Evolutionary conservation across 1,140 invertebrate species (phyloP).

Genomic region (Papilio glaucus): DNA sequence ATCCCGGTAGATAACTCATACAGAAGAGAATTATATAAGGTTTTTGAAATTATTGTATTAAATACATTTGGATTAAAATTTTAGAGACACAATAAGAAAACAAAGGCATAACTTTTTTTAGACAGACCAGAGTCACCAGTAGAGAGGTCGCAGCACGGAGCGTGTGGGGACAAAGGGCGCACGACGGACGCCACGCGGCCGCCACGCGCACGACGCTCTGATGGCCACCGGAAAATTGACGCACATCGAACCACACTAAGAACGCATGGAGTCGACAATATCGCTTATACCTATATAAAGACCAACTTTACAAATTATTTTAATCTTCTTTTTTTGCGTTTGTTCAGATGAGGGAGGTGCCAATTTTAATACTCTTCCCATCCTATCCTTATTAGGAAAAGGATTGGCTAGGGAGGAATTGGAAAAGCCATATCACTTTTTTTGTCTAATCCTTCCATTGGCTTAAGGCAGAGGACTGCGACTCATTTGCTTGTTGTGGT

Average conservation of each 20-base stretch:
- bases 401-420: too few relatives aligned
- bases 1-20: too few relatives aligned
- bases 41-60: too few relatives aligned
- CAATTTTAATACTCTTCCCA: too few relatives aligned
- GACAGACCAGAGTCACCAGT: constrained; percentile 28
- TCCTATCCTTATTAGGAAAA: too few relatives aligned
- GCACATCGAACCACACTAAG: constrained; percentile 30
- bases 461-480: too few relatives aligned
- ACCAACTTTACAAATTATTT: neutral
- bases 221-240: constrained; percentile 62
- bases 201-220: constrained; percentile 56
- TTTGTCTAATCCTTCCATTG: too few relatives aligned
- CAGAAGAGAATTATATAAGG: too few relatives aligned
- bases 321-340: neutral
- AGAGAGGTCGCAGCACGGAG: constrained; percentile 16
- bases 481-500: too few relatives aligned
- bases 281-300: too few relatives aligned
- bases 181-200: constrained; percentile 57
- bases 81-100: neutral
- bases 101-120: constrained; percentile 20
- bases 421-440: too few relatives aligned
- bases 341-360: too few relatives aligned
- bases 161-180: constrained; percentile 41
- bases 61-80: constrained; percentile 19
- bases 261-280: constrained; percentile 44